Base-by-base conservation (phyloP, 2,888 invertebrate species). In the Tupiocoris notatus region DNA sequence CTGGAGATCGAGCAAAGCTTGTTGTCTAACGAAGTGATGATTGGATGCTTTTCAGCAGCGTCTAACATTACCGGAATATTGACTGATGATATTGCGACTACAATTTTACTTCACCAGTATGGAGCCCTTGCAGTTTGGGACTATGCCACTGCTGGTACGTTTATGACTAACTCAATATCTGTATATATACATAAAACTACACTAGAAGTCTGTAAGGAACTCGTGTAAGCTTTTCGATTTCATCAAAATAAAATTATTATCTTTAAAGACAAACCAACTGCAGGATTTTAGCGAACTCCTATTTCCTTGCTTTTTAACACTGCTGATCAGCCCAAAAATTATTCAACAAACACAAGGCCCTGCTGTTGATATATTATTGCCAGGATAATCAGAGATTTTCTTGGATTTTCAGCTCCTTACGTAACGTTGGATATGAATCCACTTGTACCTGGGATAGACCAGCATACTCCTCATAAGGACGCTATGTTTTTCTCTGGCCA, bases 31-130 rank as follows among this genome's bases (percentile, higher is more conserved):
- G 86, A 89, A 77, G 87, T 88, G 81, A 85, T 95, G 84, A 90
- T 95, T 68, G 95, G 95, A 0, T 92, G 92, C 83, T 95, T 96
- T 84, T 89, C 91, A 22, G 93, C 93, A 0, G 93, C 93, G 1
- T 94, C 94, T 21, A 94, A 93, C 82, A 88, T 95, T n/a, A 94
- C 95, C 0, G 96, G 96, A 6, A 90, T 93, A n/a, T 82, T 95
- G 54, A 89, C 91, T 59, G 94, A 95, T 84, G 93, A 94, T 81
- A 89, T 93, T 1, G 90, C 91, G 0, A 91, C 95, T 7, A 94
- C 94, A 0, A 85, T 91, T 17, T 85, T 94, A 2, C 86, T 95
- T 16, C 95, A 95, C 82, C 91, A 88, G 82, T 91, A 93, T 82
- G 92, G 92, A 7, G 95, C 94, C 0, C 87, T 92, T 80, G 89